A percentile compares a stretch with the other conserved stretches of the same genome.
phyloP scores from a whole-genome alignment of 2,113 vertebrate species.

The Uria aalge region DNA sequence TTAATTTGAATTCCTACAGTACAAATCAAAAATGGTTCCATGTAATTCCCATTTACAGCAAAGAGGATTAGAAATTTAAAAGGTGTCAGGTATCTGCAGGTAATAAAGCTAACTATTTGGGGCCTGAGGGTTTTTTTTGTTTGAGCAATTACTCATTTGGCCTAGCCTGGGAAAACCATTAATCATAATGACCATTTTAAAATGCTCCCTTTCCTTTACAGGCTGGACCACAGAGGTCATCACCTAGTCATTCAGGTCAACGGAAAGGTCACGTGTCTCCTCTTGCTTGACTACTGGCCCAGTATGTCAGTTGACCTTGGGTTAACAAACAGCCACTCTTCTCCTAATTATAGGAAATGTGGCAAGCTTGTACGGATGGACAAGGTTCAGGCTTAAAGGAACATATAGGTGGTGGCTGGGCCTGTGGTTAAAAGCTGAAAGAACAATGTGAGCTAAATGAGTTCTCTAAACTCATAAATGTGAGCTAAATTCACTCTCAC shows the following conservation, averaged over 20 bases:
- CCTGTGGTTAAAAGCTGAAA: not conserved
- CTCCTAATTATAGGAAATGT: constrained; percentile 27
- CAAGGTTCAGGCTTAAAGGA: not conserved
- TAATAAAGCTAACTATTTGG: constrained; percentile 11
- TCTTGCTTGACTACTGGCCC: constrained; percentile 50
- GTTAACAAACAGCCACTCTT: constrained; percentile 57
- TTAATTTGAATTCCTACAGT: not conserved
- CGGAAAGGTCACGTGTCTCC: constrained; percentile 32
- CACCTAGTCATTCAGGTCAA: constrained; percentile 50
- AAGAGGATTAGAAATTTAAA: not conserved
- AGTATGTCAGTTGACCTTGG: constrained; percentile 4
- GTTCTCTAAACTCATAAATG: not conserved
- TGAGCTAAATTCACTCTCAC: not conserved
- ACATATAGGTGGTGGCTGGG: not conserved
- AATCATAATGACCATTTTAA: constrained; percentile 57
- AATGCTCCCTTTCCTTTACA: constrained; percentile 7
- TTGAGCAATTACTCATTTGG: not conserved
- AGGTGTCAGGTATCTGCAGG: not conserved
- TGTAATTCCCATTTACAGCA: not conserved
- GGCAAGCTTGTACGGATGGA: not conserved
- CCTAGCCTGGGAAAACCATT: constrained; percentile 38
- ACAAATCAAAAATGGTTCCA: not conserved
- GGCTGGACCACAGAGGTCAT: constrained; percentile 50
- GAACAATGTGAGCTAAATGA: not conserved
- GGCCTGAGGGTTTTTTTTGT: not conserved